These are phyloP conservation scores for Unio delphinus DNA, from an alignment of 2,888 invertebrate genomes.

Conservation along the genomic window DNA sequence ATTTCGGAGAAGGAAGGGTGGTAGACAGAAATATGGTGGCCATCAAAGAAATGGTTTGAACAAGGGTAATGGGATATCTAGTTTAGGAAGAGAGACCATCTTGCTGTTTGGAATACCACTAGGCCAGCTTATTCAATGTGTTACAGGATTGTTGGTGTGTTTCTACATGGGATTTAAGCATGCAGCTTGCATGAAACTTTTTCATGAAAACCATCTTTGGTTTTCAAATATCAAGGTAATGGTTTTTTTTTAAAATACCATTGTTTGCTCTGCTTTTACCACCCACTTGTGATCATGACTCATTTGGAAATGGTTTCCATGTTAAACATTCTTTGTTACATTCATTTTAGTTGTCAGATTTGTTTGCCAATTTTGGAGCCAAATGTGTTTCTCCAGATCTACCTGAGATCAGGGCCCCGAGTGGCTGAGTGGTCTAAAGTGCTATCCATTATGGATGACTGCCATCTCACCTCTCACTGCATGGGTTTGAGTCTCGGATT, in stretches of 20 bases:
- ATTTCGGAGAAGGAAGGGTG: conserved; percentile 35
- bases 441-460: no score
- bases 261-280: no score
- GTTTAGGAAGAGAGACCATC: conserved; percentile 23
- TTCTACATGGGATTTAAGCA: conserved; percentile 52
- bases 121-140: conserved; percentile 37
- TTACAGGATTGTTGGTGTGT: conserved; percentile 35
- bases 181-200: conserved; percentile 59
- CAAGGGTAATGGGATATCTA: conserved; percentile 18
- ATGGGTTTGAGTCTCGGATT: no score
- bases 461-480: no score
- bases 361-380: no score
- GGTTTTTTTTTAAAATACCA: not conserved
- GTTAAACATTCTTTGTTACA: no score
- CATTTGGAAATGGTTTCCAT: no score
- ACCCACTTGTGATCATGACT: no score
- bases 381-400: no score
- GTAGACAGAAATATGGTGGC: conserved; percentile 26
- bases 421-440: no score
- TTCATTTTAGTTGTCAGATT: no score
- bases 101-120: conserved; percentile 38
- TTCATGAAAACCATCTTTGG: conserved; percentile 73
- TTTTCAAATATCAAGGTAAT: conserved; percentile 71
- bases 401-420: no score
- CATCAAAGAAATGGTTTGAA: conserved; percentile 37